phyloP scores from a whole-genome alignment of 1,140 invertebrate species.

The Drosophila melanica region DNA sequence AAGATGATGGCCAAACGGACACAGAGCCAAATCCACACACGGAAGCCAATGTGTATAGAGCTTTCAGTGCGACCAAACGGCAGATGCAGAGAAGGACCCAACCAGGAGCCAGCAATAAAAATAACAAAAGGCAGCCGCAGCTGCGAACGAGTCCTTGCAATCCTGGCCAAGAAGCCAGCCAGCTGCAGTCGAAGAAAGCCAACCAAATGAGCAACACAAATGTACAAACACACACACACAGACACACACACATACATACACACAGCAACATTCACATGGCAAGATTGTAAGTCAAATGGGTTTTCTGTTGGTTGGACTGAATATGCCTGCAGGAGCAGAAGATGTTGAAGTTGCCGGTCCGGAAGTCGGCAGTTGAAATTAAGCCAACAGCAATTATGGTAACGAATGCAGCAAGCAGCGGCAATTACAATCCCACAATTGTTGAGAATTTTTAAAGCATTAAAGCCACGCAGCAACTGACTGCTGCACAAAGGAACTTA shows the following conservation, averaged over 20 bases:
- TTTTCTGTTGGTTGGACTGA: conserved; percentile 49
- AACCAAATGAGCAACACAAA: conserved; percentile 49
- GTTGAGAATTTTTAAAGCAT: conserved; percentile 56
- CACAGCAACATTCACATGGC: conserved; percentile 38
- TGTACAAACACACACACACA: conserved; percentile 23
- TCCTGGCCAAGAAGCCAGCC: conserved; percentile 12
- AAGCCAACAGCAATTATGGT: conserved; percentile 81
- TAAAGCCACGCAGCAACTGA: conserved; percentile 47
- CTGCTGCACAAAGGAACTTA: conserved; percentile 1
- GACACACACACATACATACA: conserved; percentile 21
- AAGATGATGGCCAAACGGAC: conserved; percentile 5
- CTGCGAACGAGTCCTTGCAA: conserved; percentile 10
- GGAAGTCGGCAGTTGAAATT: conserved; percentile 79
- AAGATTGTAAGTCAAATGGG: conserved; percentile 69
- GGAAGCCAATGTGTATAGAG: conserved; percentile 43
- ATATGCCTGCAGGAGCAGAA: conserved; percentile 19
- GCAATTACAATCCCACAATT: conserved; percentile 64
- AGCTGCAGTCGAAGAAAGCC: conserved; percentile 46
- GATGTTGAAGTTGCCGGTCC: conserved; percentile 68
- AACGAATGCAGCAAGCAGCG: conserved; percentile 75
- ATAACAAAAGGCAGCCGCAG: conserved; percentile 49
- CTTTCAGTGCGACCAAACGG: conserved; percentile 4
- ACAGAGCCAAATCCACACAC: background rate
- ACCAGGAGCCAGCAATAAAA: conserved; percentile 44
- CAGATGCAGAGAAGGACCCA: conserved; percentile 11